Evolutionary conservation across 2,888 invertebrate species (phyloP), one percentile per base, ranked within the genome.

Genomic region (Cantharis lateralis): DNA sequence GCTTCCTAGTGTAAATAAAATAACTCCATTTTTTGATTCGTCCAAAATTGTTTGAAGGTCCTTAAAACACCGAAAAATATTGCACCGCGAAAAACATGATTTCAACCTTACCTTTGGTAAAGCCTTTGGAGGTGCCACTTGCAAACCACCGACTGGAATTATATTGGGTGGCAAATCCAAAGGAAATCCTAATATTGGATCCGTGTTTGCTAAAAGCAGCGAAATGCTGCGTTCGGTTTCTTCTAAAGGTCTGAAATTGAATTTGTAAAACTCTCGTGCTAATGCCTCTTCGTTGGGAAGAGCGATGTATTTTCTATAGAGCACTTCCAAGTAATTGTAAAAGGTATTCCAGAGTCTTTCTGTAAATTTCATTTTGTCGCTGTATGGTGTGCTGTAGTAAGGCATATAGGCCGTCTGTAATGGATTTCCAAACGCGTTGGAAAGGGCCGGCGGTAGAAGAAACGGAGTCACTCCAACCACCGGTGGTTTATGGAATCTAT

Each of bases 1-100:
- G 0, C 86, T 83, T 7, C 88, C 88, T 61, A 88, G 80, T 18
- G 87, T 85, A 80, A 88, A 86, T 70, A 83, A 84, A 61, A 88
- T 84, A 3, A 86, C 85, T 0, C 87, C 87, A 15, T 85, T 72
- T 69, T 81, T 78, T 3, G 87, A 82, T 10, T 81, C 80, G 32
- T 85, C 84, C 32, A 86, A 71, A 74, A 85, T 85, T 18, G 81
- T 75, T 75, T 70, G 16, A 13, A 64, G 64, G 5, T 64, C 20
- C 64, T 64, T 4, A 24, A n/a, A n/a, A n/a, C n/a, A n/a, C n/a
- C n/a, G n/a, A n/a, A n/a, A n/a, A n/a, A n/a, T n/a, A n/a, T n/a
- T n/a, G n/a, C n/a, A n/a, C n/a, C n/a, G n/a, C n/a, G n/a, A 68
- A 24, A 18, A 18, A 2, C 24, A 20, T 3, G 1, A 9, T 62